Conservation (phyloP, 1,140 invertebrate genomes). For the Metaphire vulgaris region DNA sequence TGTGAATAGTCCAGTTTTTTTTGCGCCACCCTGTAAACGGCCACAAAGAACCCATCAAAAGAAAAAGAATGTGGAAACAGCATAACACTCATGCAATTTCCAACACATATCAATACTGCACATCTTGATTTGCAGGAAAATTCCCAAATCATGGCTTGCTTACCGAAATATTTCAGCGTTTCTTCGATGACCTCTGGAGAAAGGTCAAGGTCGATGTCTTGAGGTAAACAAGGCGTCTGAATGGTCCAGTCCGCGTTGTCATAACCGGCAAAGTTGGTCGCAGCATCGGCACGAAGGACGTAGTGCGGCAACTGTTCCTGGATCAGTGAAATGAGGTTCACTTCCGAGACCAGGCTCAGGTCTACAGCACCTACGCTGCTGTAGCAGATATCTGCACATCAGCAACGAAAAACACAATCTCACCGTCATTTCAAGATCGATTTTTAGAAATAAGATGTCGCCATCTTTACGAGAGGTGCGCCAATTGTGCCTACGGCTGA, state of each 20-base stretch:
- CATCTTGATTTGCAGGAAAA: neutral
- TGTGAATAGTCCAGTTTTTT: too few relatives aligned
- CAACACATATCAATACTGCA: too few relatives aligned
- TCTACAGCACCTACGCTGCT: too few relatives aligned
- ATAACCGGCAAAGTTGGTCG: constrained; percentile 90
- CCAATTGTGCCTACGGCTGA: neutral
- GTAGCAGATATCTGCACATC: neutral
- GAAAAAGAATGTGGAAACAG: too few relatives aligned
- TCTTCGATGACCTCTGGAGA: constrained; percentile 90
- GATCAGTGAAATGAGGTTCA: constrained; percentile 86
- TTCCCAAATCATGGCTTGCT: constrained; percentile 56
- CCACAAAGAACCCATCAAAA: too few relatives aligned
- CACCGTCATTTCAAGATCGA: neutral
- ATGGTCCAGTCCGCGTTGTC: constrained; percentile 91
- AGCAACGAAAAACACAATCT: neutral
- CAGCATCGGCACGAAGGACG: constrained; percentile 80
- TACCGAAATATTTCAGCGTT: constrained; percentile 93
- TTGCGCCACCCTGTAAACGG: too few relatives aligned
- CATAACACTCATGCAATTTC: too few relatives aligned
- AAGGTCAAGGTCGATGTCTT: constrained; percentile 69
- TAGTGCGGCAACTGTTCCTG: constrained; percentile 93
- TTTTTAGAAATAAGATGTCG: neutral
- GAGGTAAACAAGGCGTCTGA: constrained; percentile 64
- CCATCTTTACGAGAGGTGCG: neutral
- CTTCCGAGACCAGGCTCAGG: constrained; percentile 57